Base-by-base conservation (phyloP, 2,888 invertebrate genomes). In the Andrena flavipes region DNA sequence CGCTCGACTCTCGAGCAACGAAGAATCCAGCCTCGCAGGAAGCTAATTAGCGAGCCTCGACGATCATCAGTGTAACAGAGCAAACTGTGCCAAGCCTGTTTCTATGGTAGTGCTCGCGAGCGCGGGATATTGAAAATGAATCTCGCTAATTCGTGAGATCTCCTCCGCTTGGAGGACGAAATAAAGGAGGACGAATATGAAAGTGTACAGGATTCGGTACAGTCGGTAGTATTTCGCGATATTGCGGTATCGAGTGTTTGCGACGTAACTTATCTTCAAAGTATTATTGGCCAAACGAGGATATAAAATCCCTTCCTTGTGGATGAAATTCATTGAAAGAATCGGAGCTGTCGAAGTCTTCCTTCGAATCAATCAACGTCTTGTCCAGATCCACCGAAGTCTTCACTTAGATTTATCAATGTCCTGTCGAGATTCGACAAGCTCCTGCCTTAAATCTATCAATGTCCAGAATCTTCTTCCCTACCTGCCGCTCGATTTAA, bases 51-150 rank as follows among this genome's bases (percentile, higher is more conserved):
- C 67, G 67, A 63, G 29, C 54, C 56, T 67, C 62, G 23, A 68
- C 67, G 80, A 72, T 68, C 80, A 80, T 80, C 80, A 10, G 80
- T 80, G 80, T 80, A 72, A 80, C 72, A 80, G 67, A 80, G 80
- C 80, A 72, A 80, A 80, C 80, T 72, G 72, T 80, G 80, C 72
- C 70, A 62, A 13, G 60, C 68, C 20, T 8, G 59, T 80, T 80
- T 80, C 67, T 56, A 23, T 49, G 48, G 42, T 49, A 16, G 42
- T 63, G 49, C 49, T 68, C 62, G 33, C 4, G 56, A 62, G 51
- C 54, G 48, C 33, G 54, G 35, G 26, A 68, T 63, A 67, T 51
- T 63, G 80, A 80, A 64, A 80, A 16, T 29, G 35, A 72, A 62
- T 72, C 23, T 48, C 48, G 6, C n/a, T 33, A 48, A 62, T 60